phyloP scores from a whole-genome alignment of 1,140 invertebrate genomes.

The Hycleus cichorii region DNA sequence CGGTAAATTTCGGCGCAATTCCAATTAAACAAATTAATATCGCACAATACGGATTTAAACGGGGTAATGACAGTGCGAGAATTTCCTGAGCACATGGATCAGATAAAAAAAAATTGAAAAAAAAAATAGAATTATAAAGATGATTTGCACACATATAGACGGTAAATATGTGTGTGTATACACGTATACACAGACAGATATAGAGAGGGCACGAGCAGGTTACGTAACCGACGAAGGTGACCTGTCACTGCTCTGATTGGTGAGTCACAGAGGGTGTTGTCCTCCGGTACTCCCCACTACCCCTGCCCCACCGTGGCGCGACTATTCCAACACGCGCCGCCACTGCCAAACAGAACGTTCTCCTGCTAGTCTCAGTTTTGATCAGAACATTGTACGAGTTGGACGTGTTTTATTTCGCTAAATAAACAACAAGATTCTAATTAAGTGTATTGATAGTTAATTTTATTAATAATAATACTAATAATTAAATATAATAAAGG shows the following conservation, averaged over 20 bases:
- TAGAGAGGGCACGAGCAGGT: slow-evolving; percentile 21
- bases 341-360: background rate
- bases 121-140: no score
- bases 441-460: no score
- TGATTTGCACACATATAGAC: no score
- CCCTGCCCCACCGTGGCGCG: slow-evolving; percentile 20
- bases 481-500: no score
- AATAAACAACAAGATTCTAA: no score
- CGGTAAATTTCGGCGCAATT: no score
- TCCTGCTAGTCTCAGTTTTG: background rate
- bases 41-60: background rate
- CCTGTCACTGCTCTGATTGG: slow-evolving; percentile 40
- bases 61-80: slow-evolving; percentile 10
- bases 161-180: no score
- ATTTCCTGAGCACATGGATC: slow-evolving; percentile 17
- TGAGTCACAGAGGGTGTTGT: slow-evolving; percentile 43
- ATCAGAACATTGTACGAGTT: background rate
- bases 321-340: slow-evolving; percentile 24
- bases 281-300: slow-evolving; percentile 32
- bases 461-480: no score
- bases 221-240: slow-evolving; percentile 39
- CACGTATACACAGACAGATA: no score
- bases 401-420: background rate
- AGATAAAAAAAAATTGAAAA: slow-evolving; percentile 12
- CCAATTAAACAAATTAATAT: no score